Base-by-base conservation (phyloP, 2,113 vertebrate species). In the Nibea albiflora region DNA sequence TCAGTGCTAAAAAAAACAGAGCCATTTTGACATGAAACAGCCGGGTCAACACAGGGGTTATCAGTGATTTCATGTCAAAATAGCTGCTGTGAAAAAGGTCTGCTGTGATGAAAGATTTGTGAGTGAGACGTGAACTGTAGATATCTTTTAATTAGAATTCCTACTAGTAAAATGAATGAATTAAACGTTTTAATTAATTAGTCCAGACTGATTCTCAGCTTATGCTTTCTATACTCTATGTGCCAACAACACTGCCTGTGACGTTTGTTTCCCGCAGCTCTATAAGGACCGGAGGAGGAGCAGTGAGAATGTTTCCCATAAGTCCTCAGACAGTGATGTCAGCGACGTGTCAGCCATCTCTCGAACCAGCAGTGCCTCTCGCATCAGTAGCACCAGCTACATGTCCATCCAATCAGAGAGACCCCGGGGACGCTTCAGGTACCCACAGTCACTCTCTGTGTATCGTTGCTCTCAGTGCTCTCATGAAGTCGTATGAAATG, bases 341-440 rank as follows among this genome's bases (percentile, higher is more conserved):
- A 99, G 98, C 81, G 98, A 99, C 68, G 96, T 97, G 94, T 99
- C 98, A 92, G 98, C 97, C 96, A 96, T 99, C 95, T 99, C 98
- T 95, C 95, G 97, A 90, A 97, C 98, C 97, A 99, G 98, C 97
- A 99, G 98, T 97, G 98, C 97, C 97, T 99, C 98, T 90, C 97
- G 97, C 94, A 97, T 99, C 95, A 99, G 98, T 96, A 99, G 97
- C 97, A 99, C 98, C 96, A 99, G 98, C 96, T 99, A 99, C 96
- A 97, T 99, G 96, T 99, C 98, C 91, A 98, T 99, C 93, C 98
- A 99, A 90, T 99, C 98, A 85, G 98, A 99, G 91, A 97, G 95
- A 94, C 98, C 97, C 80, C 92, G 96, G 81, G 97, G 97, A 92
- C 96, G 96, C 89, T 94, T 98, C 94, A 98, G 98, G 98, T 99